Evolutionary conservation across 2,888 invertebrate genomes (phyloP).

Genomic region (Nymphalis polychloros): DNA sequence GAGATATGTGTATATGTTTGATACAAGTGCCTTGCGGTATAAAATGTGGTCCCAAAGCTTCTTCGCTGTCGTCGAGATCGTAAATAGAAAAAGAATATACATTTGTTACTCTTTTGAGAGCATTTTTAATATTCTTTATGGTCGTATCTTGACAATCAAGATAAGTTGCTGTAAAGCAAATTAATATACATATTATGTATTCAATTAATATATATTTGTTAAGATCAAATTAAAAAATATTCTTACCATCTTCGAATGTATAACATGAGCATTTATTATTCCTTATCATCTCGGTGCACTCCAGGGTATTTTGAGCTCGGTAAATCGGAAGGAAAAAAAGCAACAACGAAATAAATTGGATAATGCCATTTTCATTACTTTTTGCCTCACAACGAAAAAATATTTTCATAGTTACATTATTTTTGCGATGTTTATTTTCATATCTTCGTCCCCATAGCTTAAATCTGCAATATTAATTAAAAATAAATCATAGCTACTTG

Average conservation of each 20-base stretch:
- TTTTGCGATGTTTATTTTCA: slow-evolving; percentile 49
- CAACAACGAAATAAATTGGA: slow-evolving; percentile 71
- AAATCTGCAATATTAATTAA: slow-evolving; percentile 65
- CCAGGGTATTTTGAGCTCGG: slow-evolving; percentile 78
- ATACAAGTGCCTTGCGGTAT: slow-evolving; percentile 88
- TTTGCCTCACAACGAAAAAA: slow-evolving; percentile 63
- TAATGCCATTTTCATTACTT: slow-evolving; percentile 66
- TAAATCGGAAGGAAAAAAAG: slow-evolving; percentile 70
- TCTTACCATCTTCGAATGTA: slow-evolving; percentile 92
- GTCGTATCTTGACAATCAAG: slow-evolving; percentile 93
- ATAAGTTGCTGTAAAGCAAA: slow-evolving; percentile 84
- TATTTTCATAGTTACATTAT: slow-evolving; percentile 79
- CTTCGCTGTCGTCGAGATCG: slow-evolving; percentile 91
- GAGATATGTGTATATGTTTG: slow-evolving; percentile 89
- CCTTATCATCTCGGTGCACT: slow-evolving; percentile 87
- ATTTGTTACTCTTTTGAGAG: slow-evolving; percentile 85
- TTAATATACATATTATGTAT: neutral
- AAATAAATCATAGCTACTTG: neutral
- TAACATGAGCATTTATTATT: slow-evolving; percentile 94
- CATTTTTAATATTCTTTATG: slow-evolving; percentile 86
- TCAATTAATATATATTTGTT: neutral
- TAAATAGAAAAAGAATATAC: slow-evolving; percentile 93
- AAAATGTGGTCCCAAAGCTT: slow-evolving; percentile 87
- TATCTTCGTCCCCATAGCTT: slow-evolving; percentile 50
- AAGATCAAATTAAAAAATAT: slow-evolving; percentile 8